These are phyloP conservation scores for Caenorhabditis sinica DNA, from an alignment of 2,888 invertebrate genomes.

Conservation along the genomic window DNA sequence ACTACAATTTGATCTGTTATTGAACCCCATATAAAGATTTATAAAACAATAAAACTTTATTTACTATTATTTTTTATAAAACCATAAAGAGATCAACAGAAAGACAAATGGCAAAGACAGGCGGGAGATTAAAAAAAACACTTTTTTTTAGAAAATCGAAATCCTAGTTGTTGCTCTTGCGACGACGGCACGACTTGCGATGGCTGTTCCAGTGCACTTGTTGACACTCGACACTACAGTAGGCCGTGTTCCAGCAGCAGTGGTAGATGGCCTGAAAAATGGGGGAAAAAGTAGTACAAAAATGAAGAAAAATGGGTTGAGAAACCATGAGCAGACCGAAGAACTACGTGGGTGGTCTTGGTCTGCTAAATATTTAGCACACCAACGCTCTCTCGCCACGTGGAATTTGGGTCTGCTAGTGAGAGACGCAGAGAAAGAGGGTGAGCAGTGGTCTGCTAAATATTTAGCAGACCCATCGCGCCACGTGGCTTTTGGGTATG, in stretches of 20 bases:
- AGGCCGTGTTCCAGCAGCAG: constrained; percentile 93
- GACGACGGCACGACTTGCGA: constrained; percentile 79
- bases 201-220: constrained; percentile 85
- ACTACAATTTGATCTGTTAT: constrained; percentile 50
- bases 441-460: background rate
- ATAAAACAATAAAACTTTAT: constrained; percentile 36
- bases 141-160: background rate
- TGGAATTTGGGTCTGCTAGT: too few relatives aligned
- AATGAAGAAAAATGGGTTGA: background rate
- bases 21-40: constrained; percentile 48
- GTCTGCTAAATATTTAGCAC: too few relatives aligned
- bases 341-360: too few relatives aligned
- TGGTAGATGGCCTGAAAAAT: constrained; percentile 89
- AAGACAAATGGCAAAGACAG: background rate
- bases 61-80: background rate
- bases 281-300: background rate
- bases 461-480: too few relatives aligned
- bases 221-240: constrained; percentile 91
- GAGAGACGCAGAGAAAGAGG: too few relatives aligned
- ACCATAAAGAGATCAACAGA: constrained; percentile 60
- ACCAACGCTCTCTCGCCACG: too few relatives aligned
- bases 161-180: background rate
- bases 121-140: background rate
- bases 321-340: background rate
- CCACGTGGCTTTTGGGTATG: too few relatives aligned